Base-by-base conservation (phyloP, 1,140 invertebrate genomes). In the Zaprionus camerounensis region DNA sequence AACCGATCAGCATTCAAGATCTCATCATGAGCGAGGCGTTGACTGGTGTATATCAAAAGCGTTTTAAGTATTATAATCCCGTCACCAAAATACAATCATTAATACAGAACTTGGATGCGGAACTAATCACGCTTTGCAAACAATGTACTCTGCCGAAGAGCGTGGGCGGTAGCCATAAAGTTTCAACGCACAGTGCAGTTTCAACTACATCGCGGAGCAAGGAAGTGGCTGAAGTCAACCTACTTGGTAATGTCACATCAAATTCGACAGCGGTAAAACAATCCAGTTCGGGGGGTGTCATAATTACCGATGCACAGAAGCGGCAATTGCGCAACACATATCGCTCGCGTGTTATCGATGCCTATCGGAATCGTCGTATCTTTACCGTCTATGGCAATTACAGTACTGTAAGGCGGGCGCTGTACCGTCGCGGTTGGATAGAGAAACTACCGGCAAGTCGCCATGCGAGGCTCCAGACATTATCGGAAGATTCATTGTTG, bases 361-460 rank as follows among this genome's bases (percentile, higher is more conserved):
- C 91, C 0, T 92, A 92, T 79, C 81, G 87, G 5, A 92, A 92
- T 65, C 77, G 91, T 13, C 77, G 82, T 3, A 92, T 92, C 24
- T 92, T 92, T 34, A 92, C 91, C 7, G 85, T 92, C 1, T 90
- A 82, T 55, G 91, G 91, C 0, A 91, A 91, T 46, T 92, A 92
- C 34, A 69, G 78, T 5, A 91, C 91, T 5, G 75, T 92, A 3
- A 44, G 94, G 55, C 92, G 93, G 55, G 94, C 94, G 28, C 86
- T 95, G 69, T 69, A 93, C 65, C 88, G 93, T 53, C 82, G 95
- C 20, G 95, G 95, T 3, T 95, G 95, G 95, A 85, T 95, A 11
- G 94, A 95, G 92, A 95, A 95, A 88, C 84, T 95, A 58, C 71
- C 91, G 11, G 58, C 82, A 12, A 57, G 55, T 0, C 81, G 86